phyloP scores from a whole-genome alignment of 1,140 invertebrate genomes.

The Antheraea mylitta region DNA sequence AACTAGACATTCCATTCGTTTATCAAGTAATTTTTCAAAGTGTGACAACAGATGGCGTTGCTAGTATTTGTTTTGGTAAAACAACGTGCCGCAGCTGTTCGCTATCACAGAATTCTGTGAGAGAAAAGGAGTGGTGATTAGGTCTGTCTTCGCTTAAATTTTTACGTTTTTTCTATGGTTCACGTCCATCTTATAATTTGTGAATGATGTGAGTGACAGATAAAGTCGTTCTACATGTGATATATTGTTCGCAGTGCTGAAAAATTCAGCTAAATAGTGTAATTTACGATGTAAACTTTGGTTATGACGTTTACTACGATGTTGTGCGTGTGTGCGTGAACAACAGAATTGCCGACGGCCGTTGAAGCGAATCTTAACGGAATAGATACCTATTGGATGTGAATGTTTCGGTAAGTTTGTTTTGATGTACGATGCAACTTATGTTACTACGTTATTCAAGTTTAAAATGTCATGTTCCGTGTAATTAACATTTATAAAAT shows the following conservation, averaged over 20 bases:
- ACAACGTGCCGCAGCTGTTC: slow-evolving; percentile 76
- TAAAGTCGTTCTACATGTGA: slow-evolving; percentile 47
- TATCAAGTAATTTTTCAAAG: not conserved
- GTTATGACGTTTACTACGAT: slow-evolving; percentile 72
- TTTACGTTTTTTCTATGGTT: slow-evolving; percentile 72
- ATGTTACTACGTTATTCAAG: slow-evolving; percentile 3
- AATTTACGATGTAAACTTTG: slow-evolving; percentile 71
- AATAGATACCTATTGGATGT: slow-evolving; percentile 45
- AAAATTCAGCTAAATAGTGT: slow-evolving; percentile 56
- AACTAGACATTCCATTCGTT: slow-evolving; percentile 3
- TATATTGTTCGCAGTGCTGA: slow-evolving; percentile 53
- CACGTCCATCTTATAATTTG: slow-evolving; percentile 38
- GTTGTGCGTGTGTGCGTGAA: slow-evolving; percentile 61
- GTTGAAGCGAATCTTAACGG: slow-evolving; percentile 74
- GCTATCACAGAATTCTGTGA: slow-evolving; percentile 76
- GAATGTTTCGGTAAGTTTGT: slow-evolving; percentile 67
- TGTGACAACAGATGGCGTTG: slow-evolving; percentile 48
- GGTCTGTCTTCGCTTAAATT: slow-evolving; percentile 65
- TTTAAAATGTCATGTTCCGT: not conserved
- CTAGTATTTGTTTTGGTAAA: slow-evolving; percentile 74
- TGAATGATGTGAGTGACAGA: slow-evolving; percentile 47
- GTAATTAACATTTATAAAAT: slow-evolving; percentile 12
- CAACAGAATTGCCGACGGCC: slow-evolving; percentile 66
- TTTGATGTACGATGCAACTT: slow-evolving; percentile 56
- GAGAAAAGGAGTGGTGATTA: slow-evolving; percentile 78